Conservation (phyloP, 2,113 vertebrate species). For the Lophochroa leadbeateri region DNA sequence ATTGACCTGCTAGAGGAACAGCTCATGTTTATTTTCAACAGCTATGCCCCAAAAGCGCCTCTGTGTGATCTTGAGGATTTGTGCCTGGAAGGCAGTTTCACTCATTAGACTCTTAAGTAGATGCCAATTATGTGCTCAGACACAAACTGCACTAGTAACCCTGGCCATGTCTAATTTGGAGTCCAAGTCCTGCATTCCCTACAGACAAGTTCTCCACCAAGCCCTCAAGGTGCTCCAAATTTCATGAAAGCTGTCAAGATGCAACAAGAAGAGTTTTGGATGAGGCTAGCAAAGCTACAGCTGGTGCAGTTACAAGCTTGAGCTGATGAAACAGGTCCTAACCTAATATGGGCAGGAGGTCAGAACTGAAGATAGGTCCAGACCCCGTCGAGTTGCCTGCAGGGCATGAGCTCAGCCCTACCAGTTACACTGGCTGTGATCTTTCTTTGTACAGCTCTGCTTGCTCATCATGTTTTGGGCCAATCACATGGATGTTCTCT, state of each 20-base stretch:
- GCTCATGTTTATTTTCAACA: background rate
- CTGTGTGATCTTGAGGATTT: background rate
- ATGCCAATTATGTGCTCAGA: background rate
- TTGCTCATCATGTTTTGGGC: fast-evolving
- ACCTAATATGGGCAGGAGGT: fast-evolving
- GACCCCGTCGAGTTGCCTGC: background rate
- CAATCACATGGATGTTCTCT: fast-evolving
- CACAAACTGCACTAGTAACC: background rate
- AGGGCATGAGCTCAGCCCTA: background rate
- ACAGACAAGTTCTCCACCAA: background rate
- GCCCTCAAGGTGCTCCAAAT: background rate
- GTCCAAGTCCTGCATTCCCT: background rate
- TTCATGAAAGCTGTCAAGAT: background rate
- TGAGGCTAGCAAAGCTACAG: background rate
- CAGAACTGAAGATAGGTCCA: background rate
- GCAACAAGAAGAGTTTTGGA: background rate
- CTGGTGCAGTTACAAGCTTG: background rate
- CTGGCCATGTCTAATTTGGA: background rate
- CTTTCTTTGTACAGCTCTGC: background rate
- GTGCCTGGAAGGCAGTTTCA: background rate
- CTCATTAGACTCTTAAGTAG: background rate
- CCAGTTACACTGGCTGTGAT: background rate
- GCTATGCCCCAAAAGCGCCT: background rate
- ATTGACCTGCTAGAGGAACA: background rate
- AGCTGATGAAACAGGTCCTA: background rate